Conservation (phyloP, 2,113 vertebrate species). For the Steatornis caripensis region DNA sequence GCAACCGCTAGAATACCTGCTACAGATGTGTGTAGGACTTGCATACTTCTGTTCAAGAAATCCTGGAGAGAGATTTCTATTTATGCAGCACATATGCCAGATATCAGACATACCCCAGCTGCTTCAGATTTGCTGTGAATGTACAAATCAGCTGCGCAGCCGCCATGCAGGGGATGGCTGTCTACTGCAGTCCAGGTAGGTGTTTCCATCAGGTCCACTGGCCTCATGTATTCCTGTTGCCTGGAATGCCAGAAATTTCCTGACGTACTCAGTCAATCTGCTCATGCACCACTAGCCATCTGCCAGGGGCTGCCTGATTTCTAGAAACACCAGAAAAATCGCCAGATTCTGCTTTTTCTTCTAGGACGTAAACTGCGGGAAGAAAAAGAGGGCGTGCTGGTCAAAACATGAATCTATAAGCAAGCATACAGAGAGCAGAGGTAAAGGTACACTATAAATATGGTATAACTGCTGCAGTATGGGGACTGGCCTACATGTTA, state of each 20-base stretch:
- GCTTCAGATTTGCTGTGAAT: background rate
- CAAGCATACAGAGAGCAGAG: background rate
- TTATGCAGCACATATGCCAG: background rate
- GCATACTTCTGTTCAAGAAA: background rate
- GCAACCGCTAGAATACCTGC: background rate
- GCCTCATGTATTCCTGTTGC: background rate
- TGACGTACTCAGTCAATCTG: background rate
- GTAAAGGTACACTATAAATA: background rate
- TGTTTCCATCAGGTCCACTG: background rate
- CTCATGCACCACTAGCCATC: background rate
- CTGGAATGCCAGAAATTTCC: background rate
- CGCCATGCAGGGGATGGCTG: fast-evolving
- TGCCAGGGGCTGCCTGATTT: background rate
- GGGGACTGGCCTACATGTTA: background rate
- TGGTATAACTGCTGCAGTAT: background rate
- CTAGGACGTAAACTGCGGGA: background rate
- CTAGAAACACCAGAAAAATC: background rate
- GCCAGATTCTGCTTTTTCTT: background rate
- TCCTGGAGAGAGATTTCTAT: background rate
- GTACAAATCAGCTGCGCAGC: background rate
- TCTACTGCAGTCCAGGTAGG: background rate
- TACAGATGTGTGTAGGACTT: background rate
- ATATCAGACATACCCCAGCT: background rate
- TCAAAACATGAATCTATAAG: background rate
- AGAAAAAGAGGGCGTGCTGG: background rate